Conservation (phyloP, 2,888 invertebrate species). For the Sarcophaga subvicina region DNA sequence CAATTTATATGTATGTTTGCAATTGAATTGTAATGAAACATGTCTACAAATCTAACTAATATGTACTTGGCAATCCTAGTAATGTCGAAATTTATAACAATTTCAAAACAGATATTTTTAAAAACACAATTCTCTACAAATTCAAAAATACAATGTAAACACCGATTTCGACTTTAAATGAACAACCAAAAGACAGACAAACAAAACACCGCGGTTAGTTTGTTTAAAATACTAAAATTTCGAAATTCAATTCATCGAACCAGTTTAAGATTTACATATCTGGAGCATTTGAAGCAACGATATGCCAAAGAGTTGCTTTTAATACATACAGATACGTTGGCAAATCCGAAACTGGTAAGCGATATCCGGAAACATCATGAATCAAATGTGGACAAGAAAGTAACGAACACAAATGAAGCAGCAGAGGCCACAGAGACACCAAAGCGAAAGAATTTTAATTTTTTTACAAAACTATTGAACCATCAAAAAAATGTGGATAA, state of each 20-base stretch:
- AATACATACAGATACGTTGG: not conserved
- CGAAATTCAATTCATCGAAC: not conserved
- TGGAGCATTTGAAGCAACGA: slow-evolving; percentile 30
- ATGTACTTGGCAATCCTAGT: not conserved
- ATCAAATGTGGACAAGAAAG: not conserved
- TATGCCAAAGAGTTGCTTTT: not conserved
- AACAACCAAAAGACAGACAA: slow-evolving; percentile 21
- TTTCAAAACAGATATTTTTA: not conserved
- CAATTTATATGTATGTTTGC: too few relatives aligned
- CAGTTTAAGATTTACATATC: slow-evolving; percentile 16
- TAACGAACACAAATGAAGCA: too few relatives aligned
- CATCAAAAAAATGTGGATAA: too few relatives aligned
- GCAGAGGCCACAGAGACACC: not conserved
- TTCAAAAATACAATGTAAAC: not conserved
- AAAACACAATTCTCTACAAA: not conserved
- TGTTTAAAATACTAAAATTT: not conserved
- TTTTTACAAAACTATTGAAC: too few relatives aligned
- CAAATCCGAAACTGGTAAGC: not conserved
- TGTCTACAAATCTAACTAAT: not conserved
- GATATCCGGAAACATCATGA: not conserved
- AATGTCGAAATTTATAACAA: not conserved
- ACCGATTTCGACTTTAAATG: slow-evolving; percentile 7
- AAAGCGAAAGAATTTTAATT: too few relatives aligned
- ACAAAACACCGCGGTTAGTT: not conserved
- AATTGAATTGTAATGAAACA: too few relatives aligned